Conservation (phyloP, 2,113 vertebrate genomes). For the Camelus dromedarius region DNA sequence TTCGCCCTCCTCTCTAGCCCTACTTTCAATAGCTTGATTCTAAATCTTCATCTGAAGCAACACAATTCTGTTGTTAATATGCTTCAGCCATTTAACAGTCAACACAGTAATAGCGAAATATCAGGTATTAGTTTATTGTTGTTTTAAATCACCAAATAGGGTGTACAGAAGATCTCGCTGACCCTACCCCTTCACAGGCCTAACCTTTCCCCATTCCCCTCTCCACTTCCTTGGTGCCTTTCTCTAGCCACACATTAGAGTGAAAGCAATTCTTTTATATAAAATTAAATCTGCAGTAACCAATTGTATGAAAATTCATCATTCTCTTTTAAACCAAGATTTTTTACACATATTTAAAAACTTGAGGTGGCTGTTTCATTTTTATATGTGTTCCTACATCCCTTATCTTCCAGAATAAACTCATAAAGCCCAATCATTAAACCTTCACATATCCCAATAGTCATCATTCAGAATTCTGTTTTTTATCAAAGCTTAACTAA, state of each 20-base stretch:
- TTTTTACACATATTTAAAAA: constrained; percentile 14
- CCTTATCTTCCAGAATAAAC: neutral
- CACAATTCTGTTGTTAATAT: neutral
- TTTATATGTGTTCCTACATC: neutral
- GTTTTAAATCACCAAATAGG: neutral
- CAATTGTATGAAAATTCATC: neutral
- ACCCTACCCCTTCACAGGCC: neutral
- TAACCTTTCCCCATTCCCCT: neutral
- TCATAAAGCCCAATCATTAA: neutral
- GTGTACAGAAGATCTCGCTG: neutral
- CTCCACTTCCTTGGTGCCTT: neutral
- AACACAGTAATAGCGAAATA: neutral
- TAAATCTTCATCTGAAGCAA: neutral
- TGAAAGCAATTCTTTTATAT: neutral
- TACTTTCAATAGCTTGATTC: neutral
- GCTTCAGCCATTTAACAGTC: neutral
- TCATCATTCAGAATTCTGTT: neutral
- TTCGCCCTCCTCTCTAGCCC: neutral
- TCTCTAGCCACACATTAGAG: neutral
- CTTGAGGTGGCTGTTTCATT: neutral
- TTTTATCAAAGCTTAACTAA: neutral
- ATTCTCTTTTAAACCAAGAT: neutral
- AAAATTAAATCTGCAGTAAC: neutral
- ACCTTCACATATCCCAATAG: neutral
- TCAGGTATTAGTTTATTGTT: neutral